phyloP scores from a whole-genome alignment of 2,113 vertebrate genomes.

The Craseonycteris thonglongyai region DNA sequence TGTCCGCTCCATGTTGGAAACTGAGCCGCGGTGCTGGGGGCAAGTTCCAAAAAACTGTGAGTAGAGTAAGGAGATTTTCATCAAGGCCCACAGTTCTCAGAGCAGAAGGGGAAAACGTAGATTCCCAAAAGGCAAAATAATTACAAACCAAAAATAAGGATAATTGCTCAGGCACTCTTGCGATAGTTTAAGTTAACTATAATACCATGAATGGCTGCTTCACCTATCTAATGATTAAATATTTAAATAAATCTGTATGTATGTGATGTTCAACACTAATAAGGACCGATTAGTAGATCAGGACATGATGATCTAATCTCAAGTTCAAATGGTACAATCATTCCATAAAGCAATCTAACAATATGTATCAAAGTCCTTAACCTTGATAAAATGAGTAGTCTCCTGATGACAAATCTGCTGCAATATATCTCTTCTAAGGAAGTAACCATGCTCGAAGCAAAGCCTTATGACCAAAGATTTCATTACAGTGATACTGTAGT shows the following conservation, averaged over 20 bases:
- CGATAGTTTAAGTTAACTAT: neutral
- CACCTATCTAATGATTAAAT: neutral
- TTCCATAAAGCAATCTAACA: neutral
- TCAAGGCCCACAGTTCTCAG: neutral
- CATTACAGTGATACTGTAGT: neutral
- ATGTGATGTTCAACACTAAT: neutral
- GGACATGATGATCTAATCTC: neutral
- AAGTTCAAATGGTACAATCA: neutral
- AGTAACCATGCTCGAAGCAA: neutral
- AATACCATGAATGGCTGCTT: neutral
- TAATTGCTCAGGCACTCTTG: neutral
- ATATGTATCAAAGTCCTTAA: neutral
- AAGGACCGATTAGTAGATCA: neutral
- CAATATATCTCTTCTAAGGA: neutral
- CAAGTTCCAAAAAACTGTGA: too few relatives aligned
- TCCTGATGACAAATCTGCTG: neutral
- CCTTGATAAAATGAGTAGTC: neutral
- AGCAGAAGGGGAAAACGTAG: neutral
- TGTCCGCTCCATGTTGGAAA: neutral
- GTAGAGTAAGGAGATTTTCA: neutral
- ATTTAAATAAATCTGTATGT: neutral
- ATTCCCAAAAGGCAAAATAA: neutral
- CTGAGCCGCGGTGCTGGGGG: neutral
- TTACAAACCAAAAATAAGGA: neutral
- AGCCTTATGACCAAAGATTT: neutral